Evolutionary conservation across 2,888 invertebrate genomes (phyloP).

Genomic region (Dynastes maya): DNA sequence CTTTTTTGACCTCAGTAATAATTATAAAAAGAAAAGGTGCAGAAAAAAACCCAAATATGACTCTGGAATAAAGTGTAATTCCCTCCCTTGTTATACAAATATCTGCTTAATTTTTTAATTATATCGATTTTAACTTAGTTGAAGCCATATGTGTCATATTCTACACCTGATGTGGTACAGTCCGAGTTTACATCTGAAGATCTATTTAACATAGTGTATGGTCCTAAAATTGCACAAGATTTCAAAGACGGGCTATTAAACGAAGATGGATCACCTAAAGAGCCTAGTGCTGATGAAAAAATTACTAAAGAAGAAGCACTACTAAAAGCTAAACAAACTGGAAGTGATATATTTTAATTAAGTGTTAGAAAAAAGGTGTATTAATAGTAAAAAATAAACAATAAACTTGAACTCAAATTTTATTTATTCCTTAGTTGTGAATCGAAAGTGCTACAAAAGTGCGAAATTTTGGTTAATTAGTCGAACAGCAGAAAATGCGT

Average conservation of each 20-base stretch:
- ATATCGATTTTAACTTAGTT: constrained; percentile 71
- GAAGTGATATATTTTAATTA: constrained; percentile 83
- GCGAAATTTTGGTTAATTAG: too few relatives aligned
- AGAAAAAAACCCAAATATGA: too few relatives aligned
- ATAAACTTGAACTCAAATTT: too few relatives aligned
- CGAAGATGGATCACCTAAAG: constrained; percentile 78
- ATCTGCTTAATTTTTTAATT: neutral
- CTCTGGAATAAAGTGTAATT: too few relatives aligned
- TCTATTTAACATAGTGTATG: constrained; percentile 87
- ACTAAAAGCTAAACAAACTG: constrained; percentile 80
- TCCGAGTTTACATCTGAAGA: constrained; percentile 88
- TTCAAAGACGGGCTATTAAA: constrained; percentile 81
- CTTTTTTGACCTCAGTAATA: too few relatives aligned
- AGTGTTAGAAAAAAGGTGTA: neutral
- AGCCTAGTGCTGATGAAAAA: constrained; percentile 83
- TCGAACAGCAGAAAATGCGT: too few relatives aligned
- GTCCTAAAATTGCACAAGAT: constrained; percentile 84
- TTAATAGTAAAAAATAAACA: neutral
- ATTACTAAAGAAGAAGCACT: constrained; percentile 83
- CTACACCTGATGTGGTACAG: constrained; percentile 82
- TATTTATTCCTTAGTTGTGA: too few relatives aligned
- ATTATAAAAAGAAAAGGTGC: too few relatives aligned
- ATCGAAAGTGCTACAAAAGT: too few relatives aligned
- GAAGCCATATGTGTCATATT: constrained; percentile 96
- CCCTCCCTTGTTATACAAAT: too few relatives aligned